Conservation (phyloP, 1,140 invertebrate genomes). For the Drosophila lacteicornis region DNA sequence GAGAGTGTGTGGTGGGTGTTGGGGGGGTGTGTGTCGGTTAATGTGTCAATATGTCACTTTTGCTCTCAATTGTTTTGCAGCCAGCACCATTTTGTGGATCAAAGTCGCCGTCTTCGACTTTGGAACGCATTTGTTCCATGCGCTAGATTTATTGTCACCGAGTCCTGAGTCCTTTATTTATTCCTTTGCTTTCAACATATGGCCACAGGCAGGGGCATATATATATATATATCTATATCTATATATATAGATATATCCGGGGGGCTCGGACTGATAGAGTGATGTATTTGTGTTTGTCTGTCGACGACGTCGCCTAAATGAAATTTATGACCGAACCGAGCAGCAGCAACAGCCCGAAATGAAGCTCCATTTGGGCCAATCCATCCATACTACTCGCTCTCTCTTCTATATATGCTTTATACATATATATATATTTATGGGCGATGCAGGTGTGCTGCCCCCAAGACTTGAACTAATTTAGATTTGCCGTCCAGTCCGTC, state of each 20-base stretch:
- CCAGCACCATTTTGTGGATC: constrained; percentile 47
- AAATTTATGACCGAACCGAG: constrained; percentile 39
- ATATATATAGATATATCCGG: constrained; percentile 1
- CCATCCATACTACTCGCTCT: constrained; percentile 19
- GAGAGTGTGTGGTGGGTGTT: not conserved
- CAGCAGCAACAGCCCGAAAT: constrained; percentile 34
- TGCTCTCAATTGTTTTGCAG: constrained; percentile 54
- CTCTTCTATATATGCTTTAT: not conserved
- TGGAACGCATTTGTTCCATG: constrained; percentile 52
- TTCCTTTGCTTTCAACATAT: constrained; percentile 19
- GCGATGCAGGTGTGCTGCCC: constrained; percentile 40
- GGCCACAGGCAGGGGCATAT: not conserved
- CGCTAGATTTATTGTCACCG: constrained; percentile 49
- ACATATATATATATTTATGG: constrained; percentile 23
- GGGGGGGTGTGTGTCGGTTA: constrained; percentile 19
- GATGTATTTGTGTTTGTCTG: constrained; percentile 55
- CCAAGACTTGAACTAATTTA: constrained; percentile 39
- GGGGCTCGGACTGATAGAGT: constrained; percentile 29
- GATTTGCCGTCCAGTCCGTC: constrained; percentile 28
- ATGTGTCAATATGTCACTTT: constrained; percentile 56
- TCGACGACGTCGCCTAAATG: constrained; percentile 42
- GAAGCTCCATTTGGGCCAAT: constrained; percentile 37
- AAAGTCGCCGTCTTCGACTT: constrained; percentile 52
- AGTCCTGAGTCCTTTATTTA: constrained; percentile 34
- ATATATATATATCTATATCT: constrained; percentile 1